These are phyloP conservation scores for Kuschelorhynchus macadamiae DNA, from an alignment of 2,888 invertebrate species.

Conservation along the genomic window DNA sequence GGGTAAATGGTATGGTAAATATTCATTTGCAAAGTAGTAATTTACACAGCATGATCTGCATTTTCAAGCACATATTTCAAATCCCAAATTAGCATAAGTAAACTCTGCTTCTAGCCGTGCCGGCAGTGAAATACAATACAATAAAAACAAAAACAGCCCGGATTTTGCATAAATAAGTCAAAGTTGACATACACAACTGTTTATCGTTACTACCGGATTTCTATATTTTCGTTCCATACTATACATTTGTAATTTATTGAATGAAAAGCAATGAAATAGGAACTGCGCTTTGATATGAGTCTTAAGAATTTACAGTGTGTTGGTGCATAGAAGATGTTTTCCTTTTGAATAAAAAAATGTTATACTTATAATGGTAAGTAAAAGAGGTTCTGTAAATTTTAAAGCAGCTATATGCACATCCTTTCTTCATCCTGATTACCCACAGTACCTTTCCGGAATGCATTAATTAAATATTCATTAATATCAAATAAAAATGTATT, in stretches of 20 bases:
- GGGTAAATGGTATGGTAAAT: conserved; percentile 40
- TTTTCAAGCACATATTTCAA: conserved; percentile 46
- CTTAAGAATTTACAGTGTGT: background rate
- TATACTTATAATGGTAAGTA: too few relatives aligned
- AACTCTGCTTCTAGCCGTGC: conserved; percentile 36
- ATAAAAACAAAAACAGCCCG: conserved; percentile 39
- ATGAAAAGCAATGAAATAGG: conserved; percentile 3
- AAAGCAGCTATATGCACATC: too few relatives aligned
- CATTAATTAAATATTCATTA: too few relatives aligned
- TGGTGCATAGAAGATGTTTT: too few relatives aligned
- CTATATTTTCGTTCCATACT: conserved; percentile 15
- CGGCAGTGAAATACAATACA: conserved; percentile 28
- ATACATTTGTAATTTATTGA: background rate
- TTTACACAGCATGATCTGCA: conserved; percentile 41
- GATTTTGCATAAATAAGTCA: conserved; percentile 45
- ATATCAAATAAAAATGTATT: too few relatives aligned
- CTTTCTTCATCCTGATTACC: too few relatives aligned
- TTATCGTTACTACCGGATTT: conserved; percentile 21
- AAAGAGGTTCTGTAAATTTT: too few relatives aligned
- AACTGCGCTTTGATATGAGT: background rate
- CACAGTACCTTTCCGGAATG: too few relatives aligned
- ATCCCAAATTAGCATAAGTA: conserved; percentile 41
- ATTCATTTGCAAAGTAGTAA: conserved; percentile 44
- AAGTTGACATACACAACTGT: conserved; percentile 30
- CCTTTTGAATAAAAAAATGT: too few relatives aligned